Evolutionary conservation across 1,140 invertebrate species (phyloP), one percentile per base, ranked within the genome.

Genomic region (Calycopis cecrops): DNA sequence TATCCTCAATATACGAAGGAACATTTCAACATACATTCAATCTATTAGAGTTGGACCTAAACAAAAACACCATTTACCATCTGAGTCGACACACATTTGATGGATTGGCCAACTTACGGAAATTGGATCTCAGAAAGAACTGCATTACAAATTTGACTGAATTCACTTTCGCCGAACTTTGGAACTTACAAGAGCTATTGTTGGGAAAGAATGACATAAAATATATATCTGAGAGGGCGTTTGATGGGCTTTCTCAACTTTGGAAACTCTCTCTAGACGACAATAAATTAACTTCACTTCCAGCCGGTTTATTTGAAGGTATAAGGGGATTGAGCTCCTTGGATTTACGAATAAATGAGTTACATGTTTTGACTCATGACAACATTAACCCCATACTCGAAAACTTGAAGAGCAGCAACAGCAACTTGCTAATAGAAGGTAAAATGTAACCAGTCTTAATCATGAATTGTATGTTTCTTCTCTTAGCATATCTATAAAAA

Each of bases 401-500:
- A 65, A 93, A 94, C 81, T 89, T 95, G 71, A 92, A 93, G 78
- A 92, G 92, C 66, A 86, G 76, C 49, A 90, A 90, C 60, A 93
- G 93, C 71, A 90, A 92, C 86, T 90, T 96, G 71, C 90, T 92
- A 67, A 75, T 95, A 47, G 91, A 92, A 89, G 93, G 94, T 96
- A 83, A 94, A 92, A 66, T n/a, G 76, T 76, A 65, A 79, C 76
- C 81, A 4, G 3, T 3, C 9, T 37, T 37, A 37, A 9, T 8
- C 14, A 44, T 14, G 14, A n/a, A 16, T 42, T 8, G 14, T 42
- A 42, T 12, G 14, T 28, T 28, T 28, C 21, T n/a, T n/a, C n/a
- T n/a, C n/a, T n/a, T n/a, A n/a, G n/a, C 6, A 42, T 37, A 16
- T 7, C 14, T 42, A 42, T 8, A 9, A 44, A 3, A 28, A 3